Conservation (phyloP, 2,888 invertebrate species). For the Drosophila fulvimacula region DNA sequence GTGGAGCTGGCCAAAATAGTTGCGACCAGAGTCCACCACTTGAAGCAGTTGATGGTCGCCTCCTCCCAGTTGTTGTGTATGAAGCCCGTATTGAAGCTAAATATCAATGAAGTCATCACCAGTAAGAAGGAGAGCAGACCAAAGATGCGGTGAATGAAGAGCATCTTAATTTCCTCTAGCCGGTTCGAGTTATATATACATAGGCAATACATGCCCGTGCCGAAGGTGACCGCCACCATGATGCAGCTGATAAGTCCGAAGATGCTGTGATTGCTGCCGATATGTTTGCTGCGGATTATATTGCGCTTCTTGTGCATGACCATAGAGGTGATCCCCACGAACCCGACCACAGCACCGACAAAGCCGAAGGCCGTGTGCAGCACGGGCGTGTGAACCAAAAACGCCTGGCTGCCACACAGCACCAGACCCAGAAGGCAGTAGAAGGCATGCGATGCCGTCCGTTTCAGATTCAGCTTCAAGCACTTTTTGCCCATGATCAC, state of each 20-base stretch:
- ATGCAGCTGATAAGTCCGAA: constrained; percentile 29
- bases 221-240: not conserved
- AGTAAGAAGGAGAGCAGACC: constrained; percentile 23
- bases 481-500: constrained; percentile 26
- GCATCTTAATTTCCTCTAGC: not conserved
- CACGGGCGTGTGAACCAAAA: not conserved
- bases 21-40: constrained; percentile 22
- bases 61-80: constrained; percentile 36
- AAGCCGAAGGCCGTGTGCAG: constrained; percentile 36
- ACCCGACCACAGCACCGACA: constrained; percentile 16
- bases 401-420: constrained; percentile 21
- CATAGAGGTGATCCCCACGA: constrained; percentile 26
- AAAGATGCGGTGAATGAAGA: constrained; percentile 24
- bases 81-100: constrained; percentile 49
- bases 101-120: constrained; percentile 29
- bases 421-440: constrained; percentile 30
- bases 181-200: no score
- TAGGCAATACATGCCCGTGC: constrained; percentile 20
- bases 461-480: constrained; percentile 1
- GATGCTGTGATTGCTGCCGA: constrained; percentile 35
- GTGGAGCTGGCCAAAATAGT: not conserved
- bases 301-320: not conserved
- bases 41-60: constrained; percentile 10
- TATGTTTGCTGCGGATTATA: not conserved
- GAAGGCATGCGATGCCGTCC: constrained; percentile 38